Base-by-base conservation (phyloP, 1,140 invertebrate species). In the Subanguina moxae region DNA sequence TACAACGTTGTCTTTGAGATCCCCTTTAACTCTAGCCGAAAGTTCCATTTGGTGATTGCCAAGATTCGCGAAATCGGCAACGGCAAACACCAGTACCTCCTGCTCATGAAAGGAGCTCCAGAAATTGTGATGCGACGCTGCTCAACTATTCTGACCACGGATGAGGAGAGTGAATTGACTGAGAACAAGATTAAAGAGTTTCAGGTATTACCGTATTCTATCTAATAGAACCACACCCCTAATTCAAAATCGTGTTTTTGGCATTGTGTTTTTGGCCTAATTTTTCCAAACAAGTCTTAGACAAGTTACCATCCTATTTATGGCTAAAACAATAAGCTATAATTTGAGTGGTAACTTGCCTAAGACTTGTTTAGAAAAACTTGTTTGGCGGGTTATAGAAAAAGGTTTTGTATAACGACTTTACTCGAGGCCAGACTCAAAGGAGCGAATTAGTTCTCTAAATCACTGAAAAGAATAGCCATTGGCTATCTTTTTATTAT, bases 1-100 rank as follows among this genome's bases (percentile, higher is more conserved):
- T 72, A 72, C 48, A 43, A 72, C 17, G 66, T 79, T 28, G 68
- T 81, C 15, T 82, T 80, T 57, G 78, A 80, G 62, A 80, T 80
- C 62, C 78, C 78, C 7, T 80, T 80, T 58, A 80, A 80, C 43
- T 80, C 78, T 8, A 67, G 69, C 32, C 68, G 78, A 43, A 80
- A 80, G 64, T 80, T 62, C 32, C 80, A 82, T 61, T 58, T 80
- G 64, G 67, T 82, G 19, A 71, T 80, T 46, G 72, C 64, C 15
- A 62, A 67, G 42, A 57, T 59, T 25, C 23, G 58, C 38, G 59
- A 57, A 9, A 32, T 77, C 43, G 42, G 25, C 19, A 70, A 66
- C 23, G 64, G 52, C 13, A 43, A 75, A 57, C 63, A 67, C 38
- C 70, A 71, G 61, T 80, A 80, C 59, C 65, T 48, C 38, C 28